Conservation (phyloP, 2,888 invertebrate genomes). For the Resseliella maxima region DNA sequence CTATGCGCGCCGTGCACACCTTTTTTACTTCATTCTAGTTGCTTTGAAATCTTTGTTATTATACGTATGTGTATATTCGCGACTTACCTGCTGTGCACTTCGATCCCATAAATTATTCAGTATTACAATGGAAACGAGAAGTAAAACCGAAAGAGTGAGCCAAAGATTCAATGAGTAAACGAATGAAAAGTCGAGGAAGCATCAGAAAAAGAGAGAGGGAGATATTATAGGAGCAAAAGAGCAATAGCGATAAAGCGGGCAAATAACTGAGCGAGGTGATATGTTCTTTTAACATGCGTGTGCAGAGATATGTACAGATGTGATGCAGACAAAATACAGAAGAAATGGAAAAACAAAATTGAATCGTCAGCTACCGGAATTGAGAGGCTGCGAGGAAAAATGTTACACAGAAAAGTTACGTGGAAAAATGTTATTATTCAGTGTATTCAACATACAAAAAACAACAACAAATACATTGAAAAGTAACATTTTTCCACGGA, state of each 20-base stretch:
- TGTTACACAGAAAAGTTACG: too few relatives aligned
- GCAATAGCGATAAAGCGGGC: too few relatives aligned
- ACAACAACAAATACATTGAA: too few relatives aligned
- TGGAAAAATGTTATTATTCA: too few relatives aligned
- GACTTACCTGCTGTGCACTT: constrained; percentile 32
- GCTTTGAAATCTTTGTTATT: too few relatives aligned
- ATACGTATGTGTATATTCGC: not conserved
- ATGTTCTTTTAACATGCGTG: too few relatives aligned
- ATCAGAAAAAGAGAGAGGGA: not conserved
- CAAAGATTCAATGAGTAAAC: not conserved
- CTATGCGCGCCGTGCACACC: not conserved
- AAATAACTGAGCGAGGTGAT: too few relatives aligned
- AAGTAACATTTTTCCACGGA: too few relatives aligned
- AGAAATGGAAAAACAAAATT: not conserved
- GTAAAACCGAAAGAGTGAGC: not conserved
- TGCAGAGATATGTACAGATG: not conserved
- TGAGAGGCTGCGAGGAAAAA: too few relatives aligned
- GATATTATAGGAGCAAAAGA: too few relatives aligned
- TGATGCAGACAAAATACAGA: not conserved
- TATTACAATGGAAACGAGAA: not conserved
- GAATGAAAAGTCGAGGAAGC: not conserved
- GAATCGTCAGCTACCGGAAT: not conserved
- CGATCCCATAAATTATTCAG: constrained; percentile 36
- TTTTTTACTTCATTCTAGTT: not conserved
- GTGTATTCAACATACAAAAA: too few relatives aligned